A percentile compares a stretch with the other conserved stretches of the same genome.
These are phyloP conservation scores for Exaiptasia diaphana DNA, from an alignment of 64 coral and sea anemone genomes.

Conservation along the genomic window DNA sequence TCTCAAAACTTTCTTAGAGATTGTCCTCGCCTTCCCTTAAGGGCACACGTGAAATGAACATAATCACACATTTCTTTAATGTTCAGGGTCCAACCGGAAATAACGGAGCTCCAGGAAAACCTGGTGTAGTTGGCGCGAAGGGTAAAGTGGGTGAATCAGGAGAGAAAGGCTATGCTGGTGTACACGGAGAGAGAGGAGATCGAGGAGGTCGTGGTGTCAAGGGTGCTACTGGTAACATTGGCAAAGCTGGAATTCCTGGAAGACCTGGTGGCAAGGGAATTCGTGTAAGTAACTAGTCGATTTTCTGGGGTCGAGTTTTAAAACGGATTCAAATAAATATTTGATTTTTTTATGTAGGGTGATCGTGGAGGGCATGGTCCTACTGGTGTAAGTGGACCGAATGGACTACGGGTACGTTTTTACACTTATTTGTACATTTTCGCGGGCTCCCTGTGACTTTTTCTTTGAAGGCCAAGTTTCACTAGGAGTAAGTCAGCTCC, in stretches of 20 bases:
- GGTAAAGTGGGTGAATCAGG: not conserved
- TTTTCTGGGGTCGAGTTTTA: too few relatives aligned
- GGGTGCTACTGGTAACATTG: constrained; percentile 4
- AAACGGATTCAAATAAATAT: too few relatives aligned
- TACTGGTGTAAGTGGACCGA: not conserved
- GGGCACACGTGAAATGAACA: too few relatives aligned
- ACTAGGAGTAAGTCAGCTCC: too few relatives aligned
- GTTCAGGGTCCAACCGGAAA: not conserved
- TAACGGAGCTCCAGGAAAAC: not conserved
- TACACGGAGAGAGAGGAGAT: not conserved
- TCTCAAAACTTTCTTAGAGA: too few relatives aligned
- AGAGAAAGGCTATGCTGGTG: not conserved
- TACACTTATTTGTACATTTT: too few relatives aligned
- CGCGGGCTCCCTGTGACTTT: too few relatives aligned
- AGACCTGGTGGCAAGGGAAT: not conserved
- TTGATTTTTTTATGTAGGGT: not conserved
- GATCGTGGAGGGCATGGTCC: not conserved
- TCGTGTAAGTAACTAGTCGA: not conserved
- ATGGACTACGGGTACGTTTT: not conserved
- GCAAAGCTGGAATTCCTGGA: not conserved
- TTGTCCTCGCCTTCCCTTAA: too few relatives aligned
- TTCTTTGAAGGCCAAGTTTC: too few relatives aligned
- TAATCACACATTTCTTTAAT: too few relatives aligned
- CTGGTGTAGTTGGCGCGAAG: not conserved
- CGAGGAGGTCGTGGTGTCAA: not conserved